Percentiles rank a stretch among this genome's conserved stretches.
These are phyloP conservation scores for Pantherophis guttatus DNA, from an alignment of 2,113 vertebrate genomes.

Conservation along the genomic window DNA sequence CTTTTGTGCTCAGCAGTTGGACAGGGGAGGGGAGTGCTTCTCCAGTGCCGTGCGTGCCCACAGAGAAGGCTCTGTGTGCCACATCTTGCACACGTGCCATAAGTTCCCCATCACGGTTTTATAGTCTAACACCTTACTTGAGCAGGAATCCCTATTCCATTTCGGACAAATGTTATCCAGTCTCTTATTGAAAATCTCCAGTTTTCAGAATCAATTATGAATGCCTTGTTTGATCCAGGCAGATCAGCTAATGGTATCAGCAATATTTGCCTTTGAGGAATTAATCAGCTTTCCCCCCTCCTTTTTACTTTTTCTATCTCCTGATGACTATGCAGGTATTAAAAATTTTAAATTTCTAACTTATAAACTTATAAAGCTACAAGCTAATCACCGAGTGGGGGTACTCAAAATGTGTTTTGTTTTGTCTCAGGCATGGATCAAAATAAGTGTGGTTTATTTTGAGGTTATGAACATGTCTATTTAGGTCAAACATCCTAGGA, in stretches of 20 bases:
- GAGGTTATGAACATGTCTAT: neutral
- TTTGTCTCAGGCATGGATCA: neutral
- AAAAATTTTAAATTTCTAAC: neutral
- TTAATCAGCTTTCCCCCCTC: neutral
- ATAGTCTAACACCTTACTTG: neutral
- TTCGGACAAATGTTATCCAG: neutral
- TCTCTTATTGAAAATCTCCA: neutral
- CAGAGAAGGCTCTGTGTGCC: too few relatives aligned
- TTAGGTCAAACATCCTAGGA: neutral
- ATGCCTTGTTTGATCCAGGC: neutral
- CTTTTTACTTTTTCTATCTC: neutral
- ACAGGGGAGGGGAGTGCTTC: too few relatives aligned
- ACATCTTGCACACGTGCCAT: too few relatives aligned
- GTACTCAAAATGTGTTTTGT: neutral
- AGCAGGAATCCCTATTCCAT: neutral
- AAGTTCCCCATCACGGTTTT: neutral
- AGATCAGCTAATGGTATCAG: neutral
- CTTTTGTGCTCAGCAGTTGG: too few relatives aligned
- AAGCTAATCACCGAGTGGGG: neutral
- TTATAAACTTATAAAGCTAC: neutral
- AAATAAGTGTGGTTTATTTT: neutral
- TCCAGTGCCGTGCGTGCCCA: too few relatives aligned
- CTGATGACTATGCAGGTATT: neutral
- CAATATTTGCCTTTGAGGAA: neutral
- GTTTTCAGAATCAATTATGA: neutral